These are phyloP conservation scores for Marmota monax DNA, from an alignment of 2,113 vertebrate genomes.

Conservation along the genomic window DNA sequence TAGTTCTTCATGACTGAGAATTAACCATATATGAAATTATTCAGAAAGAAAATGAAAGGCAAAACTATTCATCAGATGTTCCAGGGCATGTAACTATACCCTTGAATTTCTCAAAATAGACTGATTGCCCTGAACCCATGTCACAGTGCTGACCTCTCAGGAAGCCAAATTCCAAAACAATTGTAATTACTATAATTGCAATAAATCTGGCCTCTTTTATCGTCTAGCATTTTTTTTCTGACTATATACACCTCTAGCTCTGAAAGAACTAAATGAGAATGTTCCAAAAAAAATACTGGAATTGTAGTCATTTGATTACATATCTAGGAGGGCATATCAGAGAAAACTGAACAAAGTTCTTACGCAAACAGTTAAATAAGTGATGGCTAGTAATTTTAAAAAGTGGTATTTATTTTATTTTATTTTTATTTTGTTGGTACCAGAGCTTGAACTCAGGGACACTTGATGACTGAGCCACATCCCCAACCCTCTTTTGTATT, in stretches of 20 bases:
- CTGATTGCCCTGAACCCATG: background rate
- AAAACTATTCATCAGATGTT: background rate
- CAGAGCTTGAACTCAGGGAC: no score
- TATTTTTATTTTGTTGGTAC: no score
- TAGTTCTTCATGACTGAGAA: background rate
- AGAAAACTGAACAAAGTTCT: background rate
- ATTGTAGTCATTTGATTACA: background rate
- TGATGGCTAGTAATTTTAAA: background rate
- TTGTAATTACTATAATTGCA: background rate
- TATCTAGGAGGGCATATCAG: background rate
- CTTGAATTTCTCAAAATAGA: background rate
- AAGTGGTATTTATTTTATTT: background rate
- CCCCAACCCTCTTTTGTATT: no score
- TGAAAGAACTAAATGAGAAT: background rate
- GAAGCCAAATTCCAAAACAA: constrained; percentile 28
- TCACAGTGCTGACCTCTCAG: background rate
- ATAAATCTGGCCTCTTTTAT: background rate
- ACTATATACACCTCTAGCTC: background rate
- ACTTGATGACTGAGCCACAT: no score
- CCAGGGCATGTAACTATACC: background rate
- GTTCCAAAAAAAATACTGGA: background rate
- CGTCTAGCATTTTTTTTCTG: background rate
- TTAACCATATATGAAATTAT: constrained; percentile 21
- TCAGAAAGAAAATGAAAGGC: constrained; percentile 12
- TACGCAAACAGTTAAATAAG: background rate